phyloP scores from a whole-genome alignment of 1,140 invertebrate genomes.

The Archivesica marissinica region DNA sequence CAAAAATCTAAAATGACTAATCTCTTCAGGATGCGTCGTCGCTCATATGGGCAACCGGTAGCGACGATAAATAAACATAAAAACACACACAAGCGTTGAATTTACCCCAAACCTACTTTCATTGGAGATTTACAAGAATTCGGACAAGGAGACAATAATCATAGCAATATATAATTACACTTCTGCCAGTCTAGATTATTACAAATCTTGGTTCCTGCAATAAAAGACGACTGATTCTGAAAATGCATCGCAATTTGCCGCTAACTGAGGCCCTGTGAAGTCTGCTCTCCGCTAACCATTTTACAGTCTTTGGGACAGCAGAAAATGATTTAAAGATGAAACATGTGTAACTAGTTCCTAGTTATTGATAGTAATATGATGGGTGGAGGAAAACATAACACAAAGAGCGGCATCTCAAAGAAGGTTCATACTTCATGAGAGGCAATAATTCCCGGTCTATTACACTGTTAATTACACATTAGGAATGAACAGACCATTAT shows the following conservation, averaged over 20 bases:
- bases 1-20: too few species aligned
- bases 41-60: too few species aligned
- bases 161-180: too few species aligned
- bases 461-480: constrained; percentile 12
- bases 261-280: neutral
- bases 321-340: constrained; percentile 36
- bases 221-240: neutral
- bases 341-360: constrained; percentile 33
- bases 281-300: neutral
- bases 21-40: too few species aligned
- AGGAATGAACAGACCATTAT: constrained; percentile 28
- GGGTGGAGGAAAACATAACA: neutral
- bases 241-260: neutral
- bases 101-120: too few species aligned
- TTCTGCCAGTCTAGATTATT: too few species aligned
- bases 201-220: neutral
- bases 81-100: too few species aligned
- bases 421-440: neutral
- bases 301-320: neutral
- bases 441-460: constrained; percentile 19
- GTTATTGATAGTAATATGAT: constrained; percentile 24
- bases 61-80: too few species aligned
- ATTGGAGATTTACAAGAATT: too few species aligned
- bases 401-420: constrained; percentile 29
- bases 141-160: too few species aligned